phyloP scores from a whole-genome alignment of 2,888 invertebrate genomes.

The Nephrotoma appendiculata region DNA sequence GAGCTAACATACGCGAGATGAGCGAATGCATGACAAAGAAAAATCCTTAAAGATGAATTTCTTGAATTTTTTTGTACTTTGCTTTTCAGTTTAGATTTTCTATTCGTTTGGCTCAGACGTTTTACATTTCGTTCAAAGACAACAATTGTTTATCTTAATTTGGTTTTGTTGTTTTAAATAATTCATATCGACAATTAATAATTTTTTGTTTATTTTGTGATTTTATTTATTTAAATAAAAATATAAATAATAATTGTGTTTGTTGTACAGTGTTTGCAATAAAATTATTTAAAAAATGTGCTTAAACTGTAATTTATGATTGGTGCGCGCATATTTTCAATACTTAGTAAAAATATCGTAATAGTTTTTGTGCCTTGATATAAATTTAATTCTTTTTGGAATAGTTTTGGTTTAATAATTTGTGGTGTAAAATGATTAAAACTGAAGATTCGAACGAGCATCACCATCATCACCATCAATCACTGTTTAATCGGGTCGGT shows the following conservation, averaged over 20 bases:
- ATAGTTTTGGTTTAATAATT: background rate
- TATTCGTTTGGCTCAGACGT: background rate
- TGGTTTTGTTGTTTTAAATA: background rate
- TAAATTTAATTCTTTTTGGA: background rate
- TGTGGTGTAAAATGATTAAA: slow-evolving; percentile 11
- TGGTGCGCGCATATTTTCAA: background rate
- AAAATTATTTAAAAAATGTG: background rate
- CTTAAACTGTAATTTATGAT: background rate
- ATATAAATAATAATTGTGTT: background rate
- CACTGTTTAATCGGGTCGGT: slow-evolving; percentile 16
- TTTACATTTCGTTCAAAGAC: background rate
- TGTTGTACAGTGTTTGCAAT: background rate
- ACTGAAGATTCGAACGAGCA: slow-evolving; percentile 11
- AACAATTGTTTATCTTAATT: background rate
- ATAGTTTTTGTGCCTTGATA: background rate
- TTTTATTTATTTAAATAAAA: background rate
- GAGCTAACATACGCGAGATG: background rate
- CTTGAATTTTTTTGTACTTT: background rate
- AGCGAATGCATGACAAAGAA: background rate
- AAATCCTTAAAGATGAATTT: background rate
- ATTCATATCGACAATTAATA: background rate
- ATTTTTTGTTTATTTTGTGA: background rate
- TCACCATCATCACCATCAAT: slow-evolving; percentile 19
- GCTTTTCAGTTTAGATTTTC: background rate
- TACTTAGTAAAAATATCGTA: too few species aligned